Base-by-base conservation (phyloP, 2,888 invertebrate species). In the Habroteleia sp. region DNA sequence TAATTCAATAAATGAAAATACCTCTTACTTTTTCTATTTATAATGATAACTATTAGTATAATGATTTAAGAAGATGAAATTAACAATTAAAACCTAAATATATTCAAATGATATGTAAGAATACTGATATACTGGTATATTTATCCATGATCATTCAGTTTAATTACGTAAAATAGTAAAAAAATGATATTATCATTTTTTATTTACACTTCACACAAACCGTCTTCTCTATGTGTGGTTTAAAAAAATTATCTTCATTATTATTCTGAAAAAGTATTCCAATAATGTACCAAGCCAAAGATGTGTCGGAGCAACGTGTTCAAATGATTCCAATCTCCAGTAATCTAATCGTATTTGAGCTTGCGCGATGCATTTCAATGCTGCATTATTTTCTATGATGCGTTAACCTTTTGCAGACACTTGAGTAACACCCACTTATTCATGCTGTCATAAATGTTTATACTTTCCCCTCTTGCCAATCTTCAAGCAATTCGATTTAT, bases 401-500 rank as follows among this genome's bases (percentile, higher is more conserved):
- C 41, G 50, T 72, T 72, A 58, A 50, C 63, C 63, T 72, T 63
- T 63, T 31, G 23, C 48, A 41, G 23, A 31, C 42, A 52, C 44
- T 56, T 31, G 39, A 72, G 60, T 39, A 48, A 72, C 63, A 62
- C 63, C 62, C 48, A 72, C 71, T 72, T 63, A 33, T 33, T 56
- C 37, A 17, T 11, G 10, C 41, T 33, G 48, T 35, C 56, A 56
- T 54, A 63, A 72, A 56, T 17, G 20, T 16, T 33, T 41, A 27
- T 48, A 62, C 62, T 71, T 71, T 71, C 54, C 50, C 44, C 48
- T 54, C 27, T 27, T 33, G 44, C 29, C 35, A 33, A 16, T 41
- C 42, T 14, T 27, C 44, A 23, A 69, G 42, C 6, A 29, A 37
- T 56, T 42, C 44, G 8, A 37, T 48, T 63, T 63, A 48, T 54